These are phyloP conservation scores for Arenaria interpres DNA, from an alignment of 2,113 vertebrate genomes.

Conservation along the genomic window DNA sequence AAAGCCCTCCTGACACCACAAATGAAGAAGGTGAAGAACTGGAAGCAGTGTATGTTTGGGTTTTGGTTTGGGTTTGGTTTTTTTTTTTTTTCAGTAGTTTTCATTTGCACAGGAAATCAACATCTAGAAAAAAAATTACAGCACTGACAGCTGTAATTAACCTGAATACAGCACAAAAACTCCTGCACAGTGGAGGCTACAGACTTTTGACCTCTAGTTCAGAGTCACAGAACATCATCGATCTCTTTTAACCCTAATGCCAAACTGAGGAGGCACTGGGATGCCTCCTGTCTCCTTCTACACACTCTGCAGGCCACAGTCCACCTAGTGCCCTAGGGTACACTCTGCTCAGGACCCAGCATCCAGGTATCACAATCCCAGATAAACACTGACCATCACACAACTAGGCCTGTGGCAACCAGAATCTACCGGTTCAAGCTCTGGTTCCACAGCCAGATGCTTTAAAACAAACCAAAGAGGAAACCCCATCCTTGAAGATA, in stretches of 20 bases:
- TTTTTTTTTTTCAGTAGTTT: neutral
- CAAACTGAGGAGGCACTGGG: neutral
- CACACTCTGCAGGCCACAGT: neutral
- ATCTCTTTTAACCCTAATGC: neutral
- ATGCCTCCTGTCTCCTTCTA: neutral
- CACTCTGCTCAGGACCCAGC: neutral
- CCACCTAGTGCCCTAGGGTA: rapidly evolving
- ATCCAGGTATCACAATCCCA: neutral
- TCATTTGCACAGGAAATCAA: neutral
- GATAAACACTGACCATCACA: neutral
- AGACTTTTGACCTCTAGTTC: neutral
- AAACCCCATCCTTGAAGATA: neutral
- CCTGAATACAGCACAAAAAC: neutral
- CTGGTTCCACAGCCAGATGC: neutral
- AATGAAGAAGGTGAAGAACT: neutral
- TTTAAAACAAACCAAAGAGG: neutral
- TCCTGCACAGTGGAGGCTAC: neutral
- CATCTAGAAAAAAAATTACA: neutral
- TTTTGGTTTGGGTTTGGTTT: neutral
- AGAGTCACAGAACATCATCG: neutral
- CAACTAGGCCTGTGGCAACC: neutral
- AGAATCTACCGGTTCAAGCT: neutral
- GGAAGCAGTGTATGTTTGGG: rapidly evolving
- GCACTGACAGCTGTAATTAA: neutral
- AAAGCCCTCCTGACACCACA: neutral